Evolutionary conservation across 2,797 vertebrate genomes (phyloP), one percentile per base, ranked within the genome.

Genomic region (Sebastes matsubarae): DNA sequence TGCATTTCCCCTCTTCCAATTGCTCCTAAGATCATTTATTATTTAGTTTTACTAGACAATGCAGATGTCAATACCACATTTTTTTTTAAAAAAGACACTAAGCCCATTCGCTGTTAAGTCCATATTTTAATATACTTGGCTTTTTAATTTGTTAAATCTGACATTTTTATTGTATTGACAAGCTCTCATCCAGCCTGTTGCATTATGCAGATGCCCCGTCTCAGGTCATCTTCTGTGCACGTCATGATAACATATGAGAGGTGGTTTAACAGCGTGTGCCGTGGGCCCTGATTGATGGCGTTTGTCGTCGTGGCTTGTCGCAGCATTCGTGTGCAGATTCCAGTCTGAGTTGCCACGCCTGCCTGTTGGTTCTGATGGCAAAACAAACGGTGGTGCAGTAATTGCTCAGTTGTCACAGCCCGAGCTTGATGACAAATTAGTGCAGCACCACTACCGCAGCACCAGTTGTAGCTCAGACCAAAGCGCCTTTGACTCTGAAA

Each of bases 371-470:
- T 90, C 70, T 92, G 88, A 93, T 92, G 92, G 87, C 87, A 90
- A 94, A 95, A 94, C 88, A 94, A 95, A 94, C 83, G 70, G 83
- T 88, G 91, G 89, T 83, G 92, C 90, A 90, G 92, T 93, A 94
- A 95, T 94, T 93, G 93, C 93, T 94, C 89, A 92, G 92, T 89
- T 94, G 94, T 95, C 91, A 94, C 80, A 87, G 84, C 85, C 68
- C 77, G 50, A 78, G 87, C 79, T 89, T 89, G 92, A 90, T 94
- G 94, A 95, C 92, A 94, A 94, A 95, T 94, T 94, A 95, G 92
- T 93, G 92, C 87, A 90, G 89, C 79, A 90, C 54, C 57, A 75
- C 76, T 77, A 85, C 74, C 82, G 81, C 85, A 85, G 89, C 86
- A 75, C 83, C 75, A 71, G 74, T 84, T 80, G 55, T 85, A 77